phyloP scores from a whole-genome alignment of 2,888 invertebrate species.

The Leptinotarsa juncta region DNA sequence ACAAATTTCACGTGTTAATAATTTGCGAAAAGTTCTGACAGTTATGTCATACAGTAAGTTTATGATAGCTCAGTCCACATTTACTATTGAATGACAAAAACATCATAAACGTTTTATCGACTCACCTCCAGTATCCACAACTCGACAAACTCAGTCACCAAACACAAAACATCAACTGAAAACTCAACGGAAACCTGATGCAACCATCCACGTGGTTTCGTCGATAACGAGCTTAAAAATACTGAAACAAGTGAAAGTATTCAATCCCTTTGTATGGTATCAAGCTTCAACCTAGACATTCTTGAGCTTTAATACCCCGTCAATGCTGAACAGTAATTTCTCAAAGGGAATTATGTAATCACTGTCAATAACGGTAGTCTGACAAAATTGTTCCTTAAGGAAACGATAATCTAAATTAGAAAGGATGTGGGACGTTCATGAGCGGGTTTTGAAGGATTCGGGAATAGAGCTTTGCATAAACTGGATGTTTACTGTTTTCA shows the following conservation, averaged over 20 bases:
- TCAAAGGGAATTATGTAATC: conserved; percentile 1
- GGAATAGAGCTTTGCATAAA: background rate
- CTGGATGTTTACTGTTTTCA: background rate
- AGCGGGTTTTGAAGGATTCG: conserved; percentile 8
- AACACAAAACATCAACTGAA: background rate
- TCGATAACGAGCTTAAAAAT: conserved; percentile 7
- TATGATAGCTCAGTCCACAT: background rate
- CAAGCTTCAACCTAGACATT: background rate
- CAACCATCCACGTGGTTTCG: background rate
- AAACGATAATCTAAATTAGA: background rate
- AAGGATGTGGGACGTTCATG: conserved; percentile 5
- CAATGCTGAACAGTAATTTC: conserved; percentile 16
- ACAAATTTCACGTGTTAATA: no score
- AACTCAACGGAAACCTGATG: background rate
- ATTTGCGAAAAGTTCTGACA: no score
- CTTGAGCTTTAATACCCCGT: background rate
- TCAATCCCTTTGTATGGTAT: conserved; percentile 11
- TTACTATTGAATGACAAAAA: background rate
- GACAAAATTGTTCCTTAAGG: background rate
- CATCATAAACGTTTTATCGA: background rate
- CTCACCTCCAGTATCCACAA: background rate
- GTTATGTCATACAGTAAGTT: background rate
- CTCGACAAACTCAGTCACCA: background rate
- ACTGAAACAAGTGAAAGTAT: background rate
- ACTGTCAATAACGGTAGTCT: background rate